Conservation (phyloP, 1,140 invertebrate species). For the Frieseomelitta varia region DNA sequence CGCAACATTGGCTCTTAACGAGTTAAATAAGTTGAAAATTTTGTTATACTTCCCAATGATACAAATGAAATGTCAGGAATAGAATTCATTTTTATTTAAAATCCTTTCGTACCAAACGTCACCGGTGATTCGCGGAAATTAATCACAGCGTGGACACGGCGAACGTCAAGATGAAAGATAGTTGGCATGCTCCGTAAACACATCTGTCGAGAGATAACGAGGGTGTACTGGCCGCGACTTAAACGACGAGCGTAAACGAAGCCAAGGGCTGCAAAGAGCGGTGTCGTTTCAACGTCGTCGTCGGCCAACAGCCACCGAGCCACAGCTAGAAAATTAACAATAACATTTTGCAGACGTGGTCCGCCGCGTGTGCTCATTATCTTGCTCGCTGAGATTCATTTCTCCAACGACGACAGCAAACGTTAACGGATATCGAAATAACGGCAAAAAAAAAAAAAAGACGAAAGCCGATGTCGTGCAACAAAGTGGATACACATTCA, state of each 20-base stretch:
- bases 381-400: background rate
- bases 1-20: no score
- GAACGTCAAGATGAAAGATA: slow-evolving; percentile 32
- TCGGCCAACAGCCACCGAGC: background rate
- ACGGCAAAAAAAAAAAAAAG: background rate
- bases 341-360: slow-evolving; percentile 22
- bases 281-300: slow-evolving; percentile 18
- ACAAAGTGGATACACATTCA: background rate
- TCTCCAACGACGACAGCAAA: background rate
- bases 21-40: no score
- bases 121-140: slow-evolving; percentile 14
- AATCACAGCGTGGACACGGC: slow-evolving; percentile 24
- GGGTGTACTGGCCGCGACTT: slow-evolving; percentile 1
- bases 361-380: slow-evolving; percentile 38
- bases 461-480: background rate
- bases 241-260: slow-evolving; percentile 35
- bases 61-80: no score
- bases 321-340: slow-evolving; percentile 56
- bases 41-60: no score
- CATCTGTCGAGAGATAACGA: slow-evolving; percentile 40
- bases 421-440: background rate
- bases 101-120: background rate
- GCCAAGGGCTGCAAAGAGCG: slow-evolving; percentile 16
- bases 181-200: slow-evolving; percentile 35
- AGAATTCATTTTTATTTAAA: background rate